Evolutionary conservation across 2,888 invertebrate genomes (phyloP).

Genomic region (Lutraria lutraria): DNA sequence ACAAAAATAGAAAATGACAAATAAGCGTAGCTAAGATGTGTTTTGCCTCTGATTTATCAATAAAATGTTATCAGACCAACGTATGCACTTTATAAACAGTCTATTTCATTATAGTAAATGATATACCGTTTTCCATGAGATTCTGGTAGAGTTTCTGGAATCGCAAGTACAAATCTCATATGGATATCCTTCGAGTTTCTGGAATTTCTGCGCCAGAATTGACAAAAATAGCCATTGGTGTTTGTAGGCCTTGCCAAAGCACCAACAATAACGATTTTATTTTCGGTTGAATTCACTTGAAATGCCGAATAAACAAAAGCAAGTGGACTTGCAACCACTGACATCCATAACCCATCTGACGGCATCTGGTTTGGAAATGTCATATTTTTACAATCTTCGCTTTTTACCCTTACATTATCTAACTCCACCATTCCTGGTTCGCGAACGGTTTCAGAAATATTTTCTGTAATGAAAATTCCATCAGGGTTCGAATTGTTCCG

Average conservation of each 20-base stretch:
- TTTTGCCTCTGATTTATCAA: neutral
- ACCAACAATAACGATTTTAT: neutral
- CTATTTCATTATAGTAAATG: neutral
- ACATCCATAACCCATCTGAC: neutral
- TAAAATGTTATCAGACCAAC: neutral
- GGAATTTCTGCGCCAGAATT: neutral
- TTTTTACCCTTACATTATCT: neutral
- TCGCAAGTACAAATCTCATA: neutral
- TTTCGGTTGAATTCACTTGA: neutral
- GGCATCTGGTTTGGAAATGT: neutral
- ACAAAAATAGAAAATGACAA: too few species aligned
- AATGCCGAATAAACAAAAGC: neutral
- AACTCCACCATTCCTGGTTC: neutral
- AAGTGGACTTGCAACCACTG: neutral
- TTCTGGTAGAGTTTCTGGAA: neutral
- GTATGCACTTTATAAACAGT: neutral
- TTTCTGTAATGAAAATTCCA: neutral
- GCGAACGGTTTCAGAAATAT: neutral
- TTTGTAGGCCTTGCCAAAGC: neutral
- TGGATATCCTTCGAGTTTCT: neutral
- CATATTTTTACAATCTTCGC: neutral
- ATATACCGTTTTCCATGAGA: neutral
- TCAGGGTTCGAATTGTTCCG: neutral
- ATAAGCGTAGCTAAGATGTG: too few species aligned
- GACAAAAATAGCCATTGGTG: neutral